Evolutionary conservation across 2,113 vertebrate genomes (phyloP).

Genomic region (Notothenia coriiceps): DNA sequence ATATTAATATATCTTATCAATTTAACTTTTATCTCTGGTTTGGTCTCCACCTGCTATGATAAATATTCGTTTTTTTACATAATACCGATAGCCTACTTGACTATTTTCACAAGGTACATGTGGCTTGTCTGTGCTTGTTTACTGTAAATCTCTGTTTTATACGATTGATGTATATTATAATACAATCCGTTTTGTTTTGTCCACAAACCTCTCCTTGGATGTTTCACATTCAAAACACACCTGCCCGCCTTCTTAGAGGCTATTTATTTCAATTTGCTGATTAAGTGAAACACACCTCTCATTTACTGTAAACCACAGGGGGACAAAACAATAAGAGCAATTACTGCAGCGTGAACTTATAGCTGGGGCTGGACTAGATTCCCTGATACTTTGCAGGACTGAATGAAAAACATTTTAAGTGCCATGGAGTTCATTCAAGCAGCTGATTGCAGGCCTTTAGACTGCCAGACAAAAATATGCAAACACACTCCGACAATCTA

Average conservation of each 20-base stretch:
- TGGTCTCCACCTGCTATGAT: no score
- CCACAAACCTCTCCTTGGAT: neutral
- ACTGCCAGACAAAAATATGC: conserved; percentile 37
- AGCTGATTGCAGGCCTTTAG: conserved; percentile 39
- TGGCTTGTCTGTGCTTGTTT: no score
- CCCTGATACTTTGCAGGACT: conserved; percentile 36
- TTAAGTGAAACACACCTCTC: conserved; percentile 49
- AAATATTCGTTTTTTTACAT: no score
- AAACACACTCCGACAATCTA: conserved; percentile 27
- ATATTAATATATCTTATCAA: no score
- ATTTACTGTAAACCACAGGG: conserved; percentile 37
- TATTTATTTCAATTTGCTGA: conserved; percentile 48
- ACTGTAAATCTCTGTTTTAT: no score
- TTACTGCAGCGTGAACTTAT: conserved; percentile 38
- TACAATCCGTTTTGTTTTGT: conserved; percentile 25
- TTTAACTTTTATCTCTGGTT: no score
- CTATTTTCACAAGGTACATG: no score
- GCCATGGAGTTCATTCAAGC: conserved; percentile 39
- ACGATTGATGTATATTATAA: no score
- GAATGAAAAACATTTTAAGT: conserved; percentile 39
- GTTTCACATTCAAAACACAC: conserved; percentile 38
- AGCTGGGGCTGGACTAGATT: conserved; percentile 3
- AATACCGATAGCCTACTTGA: no score
- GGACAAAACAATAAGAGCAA: conserved; percentile 45
- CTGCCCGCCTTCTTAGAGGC: conserved; percentile 36